phyloP scores from a whole-genome alignment of 2,888 invertebrate species.

The Noctua janthina region DNA sequence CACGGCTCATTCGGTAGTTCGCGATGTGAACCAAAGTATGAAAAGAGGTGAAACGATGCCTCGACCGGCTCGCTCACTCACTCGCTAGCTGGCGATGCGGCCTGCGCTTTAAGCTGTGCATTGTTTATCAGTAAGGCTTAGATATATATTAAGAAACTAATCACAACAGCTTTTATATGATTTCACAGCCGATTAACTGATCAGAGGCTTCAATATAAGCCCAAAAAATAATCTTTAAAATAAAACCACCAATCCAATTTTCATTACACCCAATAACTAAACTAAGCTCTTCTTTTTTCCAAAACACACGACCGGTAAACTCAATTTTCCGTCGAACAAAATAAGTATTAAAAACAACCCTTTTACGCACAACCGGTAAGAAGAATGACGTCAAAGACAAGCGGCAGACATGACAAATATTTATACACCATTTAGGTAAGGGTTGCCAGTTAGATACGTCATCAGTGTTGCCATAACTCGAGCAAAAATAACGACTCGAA shows the following conservation, averaged over 20 bases:
- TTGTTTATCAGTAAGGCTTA: not conserved
- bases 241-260: not conserved
- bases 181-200: not conserved
- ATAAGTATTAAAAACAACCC: slow-evolving; percentile 33
- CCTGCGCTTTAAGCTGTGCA: not conserved
- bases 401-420: slow-evolving; percentile 51
- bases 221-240: not conserved
- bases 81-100: too few relatives aligned
- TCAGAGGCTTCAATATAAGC: not conserved
- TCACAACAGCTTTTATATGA: not conserved
- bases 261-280: not conserved
- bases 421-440: slow-evolving; percentile 27
- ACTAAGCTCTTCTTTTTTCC: slow-evolving; percentile 6
- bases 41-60: too few relatives aligned
- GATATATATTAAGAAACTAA: not conserved
- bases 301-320: slow-evolving; percentile 3
- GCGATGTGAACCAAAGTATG: too few relatives aligned
- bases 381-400: slow-evolving; percentile 47
- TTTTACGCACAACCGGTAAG: slow-evolving; percentile 31
- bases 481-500: slow-evolving; percentile 39
- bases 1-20: too few relatives aligned
- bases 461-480: slow-evolving; percentile 43
- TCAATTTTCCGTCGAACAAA: slow-evolving; percentile 10
- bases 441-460: slow-evolving; percentile 28
- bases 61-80: too few relatives aligned